Base-by-base conservation (phyloP, 2,888 invertebrate genomes). In the Megamerina dolium region DNA sequence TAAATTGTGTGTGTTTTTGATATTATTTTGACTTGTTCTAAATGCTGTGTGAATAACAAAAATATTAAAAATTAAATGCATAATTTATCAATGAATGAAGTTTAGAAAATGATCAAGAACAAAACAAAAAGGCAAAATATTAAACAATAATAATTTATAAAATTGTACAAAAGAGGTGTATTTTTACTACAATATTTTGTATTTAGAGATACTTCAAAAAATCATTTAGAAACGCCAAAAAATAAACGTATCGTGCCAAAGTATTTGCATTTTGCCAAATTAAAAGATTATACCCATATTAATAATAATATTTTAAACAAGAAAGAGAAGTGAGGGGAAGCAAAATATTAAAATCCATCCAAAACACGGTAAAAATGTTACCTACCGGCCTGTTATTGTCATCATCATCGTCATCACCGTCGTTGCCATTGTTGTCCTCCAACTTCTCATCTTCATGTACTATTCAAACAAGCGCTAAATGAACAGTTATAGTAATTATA, bases 401-500 rank as follows among this genome's bases (percentile, higher is more conserved):
- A n/a, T n/a, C n/a, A n/a, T n/a, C n/a, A n/a, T n/a, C n/a, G n/a
- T n/a, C n/a, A n/a, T n/a, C n/a, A n/a, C n/a, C n/a, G n/a, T n/a
- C n/a, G n/a, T n/a, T n/a, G n/a, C n/a, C n/a, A n/a, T n/a, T n/a
- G n/a, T n/a, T n/a, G n/a, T n/a, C n/a, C n/a, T n/a, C n/a, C n/a
- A n/a, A 12, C 19, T 17, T 13, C 35, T 35, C 13, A 5, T 33
- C 9, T 17, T 18, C 6, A 23, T 10, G 6, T 23, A 10, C 10
- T 23, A 23, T 10, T 6, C 23, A 6, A 8, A 23, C 23, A 14
- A 13, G n/a, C 6, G n/a, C 29, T 63, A 61, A 63, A 61, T 61
- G 61, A 62, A 61, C 64, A 61, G 58, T 53, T 62, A 60, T 54
- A 61, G 51, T 50, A 60, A 61, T 54, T 61, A 54, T 52, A 63